Base-by-base conservation (phyloP, 2,797 vertebrate genomes). In the Sebastes iracundus region DNA sequence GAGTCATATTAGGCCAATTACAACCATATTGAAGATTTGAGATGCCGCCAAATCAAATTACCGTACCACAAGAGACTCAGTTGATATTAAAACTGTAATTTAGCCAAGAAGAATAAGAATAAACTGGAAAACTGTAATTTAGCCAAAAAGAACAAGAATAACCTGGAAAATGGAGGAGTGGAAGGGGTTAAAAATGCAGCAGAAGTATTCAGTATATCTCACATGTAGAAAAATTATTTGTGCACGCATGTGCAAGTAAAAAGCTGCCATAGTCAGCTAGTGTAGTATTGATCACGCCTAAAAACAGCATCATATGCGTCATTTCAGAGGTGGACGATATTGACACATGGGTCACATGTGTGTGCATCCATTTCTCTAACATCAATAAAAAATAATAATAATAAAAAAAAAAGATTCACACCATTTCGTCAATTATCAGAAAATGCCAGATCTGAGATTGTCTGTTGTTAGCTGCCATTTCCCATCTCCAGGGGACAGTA, bases 381-480 rank as follows among this genome's bases (percentile, higher is more conserved):
- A 72, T 82, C 52, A 28, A 65, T 33, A 25, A 74, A 61, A 77
- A 7, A 62, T 5, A 42, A 71, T 14, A 42, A 71, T 46, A 7
- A 46, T 18, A 18, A 46, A 46, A 46, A 18, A 42, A 46, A 7
- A 62, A 2, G 5, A 56, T n/a, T 35, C 42, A 58, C 14, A 67
- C 49, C 33, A 46, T 80, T 80, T 68, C 61, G 53, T 90, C 69
- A 83, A 73, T 85, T 85, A 86, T 79, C 59, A 76, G 66, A 87
- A 87, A 86, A 5, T 74, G 67, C 23, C 78, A 86, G 58, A 80
- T 83, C 63, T 72, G 77, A 79, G 84, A 80, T 84, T 83, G 80
- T 30, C 75, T 83, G 65, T 58, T 59, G 67, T 73, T 61, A 42
- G 58, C 56, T 77, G 77, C 68, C 73, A 67, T 81, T 83, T 77